Percentiles rank a stretch among this genome's conserved stretches.
phyloP scores from a whole-genome alignment of 2,113 vertebrate species.

The Tragelaphus scriptus region DNA sequence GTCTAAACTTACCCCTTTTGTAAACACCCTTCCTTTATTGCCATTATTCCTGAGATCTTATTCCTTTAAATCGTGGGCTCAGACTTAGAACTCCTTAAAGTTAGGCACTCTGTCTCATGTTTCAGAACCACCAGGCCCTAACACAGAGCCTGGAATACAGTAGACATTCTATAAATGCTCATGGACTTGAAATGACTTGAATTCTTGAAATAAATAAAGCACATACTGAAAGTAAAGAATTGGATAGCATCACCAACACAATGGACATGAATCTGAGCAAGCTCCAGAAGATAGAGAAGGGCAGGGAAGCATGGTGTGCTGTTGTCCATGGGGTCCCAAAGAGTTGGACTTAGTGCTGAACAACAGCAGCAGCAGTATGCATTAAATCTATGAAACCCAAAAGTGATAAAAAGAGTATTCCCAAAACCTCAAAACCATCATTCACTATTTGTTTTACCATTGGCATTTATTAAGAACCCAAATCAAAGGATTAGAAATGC shows the following conservation, averaged over 20 bases:
- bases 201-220: conserved; percentile 20
- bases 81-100: not conserved
- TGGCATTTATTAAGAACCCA: not conserved
- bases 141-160: not conserved
- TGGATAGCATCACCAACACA: not conserved
- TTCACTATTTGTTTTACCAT: not conserved
- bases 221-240: not conserved
- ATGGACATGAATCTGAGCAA: not conserved
- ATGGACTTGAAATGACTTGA: not conserved
- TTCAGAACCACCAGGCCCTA: not conserved
- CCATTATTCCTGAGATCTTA: not conserved
- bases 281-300: not conserved
- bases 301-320: not conserved
- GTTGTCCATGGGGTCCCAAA: not conserved
- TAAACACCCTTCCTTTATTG: not conserved
- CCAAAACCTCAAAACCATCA: not conserved
- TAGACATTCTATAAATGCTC: not conserved
- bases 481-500: conserved; percentile 38
- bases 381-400: conserved; percentile 13
- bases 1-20: not conserved
- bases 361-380: not conserved
- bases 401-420: conserved; percentile 22
- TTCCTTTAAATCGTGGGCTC: not conserved
- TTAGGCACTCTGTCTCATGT: not conserved
- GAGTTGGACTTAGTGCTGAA: not conserved